Evolutionary conservation across 2,797 vertebrate species (phyloP), one percentile per base, ranked within the genome.

Genomic region (Melanotaenia maccullochi): DNA sequence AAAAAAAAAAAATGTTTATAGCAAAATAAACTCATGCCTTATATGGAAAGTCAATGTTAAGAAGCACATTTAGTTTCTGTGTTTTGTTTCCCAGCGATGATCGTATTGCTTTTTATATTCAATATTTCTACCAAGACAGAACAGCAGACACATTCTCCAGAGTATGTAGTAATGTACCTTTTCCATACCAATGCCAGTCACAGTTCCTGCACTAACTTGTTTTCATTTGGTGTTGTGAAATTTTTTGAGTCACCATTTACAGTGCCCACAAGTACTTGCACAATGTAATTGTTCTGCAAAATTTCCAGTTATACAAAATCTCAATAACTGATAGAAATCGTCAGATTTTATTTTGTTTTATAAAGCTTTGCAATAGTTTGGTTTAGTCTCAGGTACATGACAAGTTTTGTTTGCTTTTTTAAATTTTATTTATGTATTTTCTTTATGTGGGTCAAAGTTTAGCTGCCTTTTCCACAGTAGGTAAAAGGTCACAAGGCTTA

Each of bases 11-110:
- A 89, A 90, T 87, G 88, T 93, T 93, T 92, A 87, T 91, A 91
- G 93, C 85, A 85, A 82, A 78, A 89, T 78, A 89, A 89, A 92
- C 87, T 94, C 93, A 93, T 94, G 94, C 94, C 95, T 95, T 95
- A 95, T 90, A 85, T 90, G 91, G 92, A 92, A 87, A 93, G 87
- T 94, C 87, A 91, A 89, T 95, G 91, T 94, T 93, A 90, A 81
- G 87, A 95, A 95, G 93, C 94, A 95, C 94, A 95, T 94, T 93
- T 88, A 81, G 86, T 92, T 89, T 92, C 85, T 83, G 86, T 93
- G 85, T 92, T 87, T 88, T 68, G 85, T 85, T 93, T 90, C 73
- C 69, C 73, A 68, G 87, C 76, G 1, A 84, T 87, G 73, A 85
- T 74, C 76, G 76, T 89, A 68, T 91, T 82, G 87, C 83, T 89